Evolutionary conservation across 2,888 invertebrate genomes (phyloP).

Genomic region (Quadroppia sp.): DNA sequence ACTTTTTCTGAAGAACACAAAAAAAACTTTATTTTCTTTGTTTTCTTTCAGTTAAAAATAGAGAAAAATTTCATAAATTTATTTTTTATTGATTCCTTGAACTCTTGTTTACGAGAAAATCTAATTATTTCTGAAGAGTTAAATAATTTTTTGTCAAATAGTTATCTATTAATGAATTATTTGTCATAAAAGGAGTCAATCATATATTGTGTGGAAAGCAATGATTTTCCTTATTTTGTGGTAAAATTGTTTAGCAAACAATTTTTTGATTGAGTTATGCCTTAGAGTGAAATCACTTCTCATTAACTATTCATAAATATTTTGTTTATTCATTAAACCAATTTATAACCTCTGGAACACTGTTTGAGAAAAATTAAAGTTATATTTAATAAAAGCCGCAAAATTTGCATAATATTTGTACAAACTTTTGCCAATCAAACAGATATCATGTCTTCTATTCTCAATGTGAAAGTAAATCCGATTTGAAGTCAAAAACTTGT

Average conservation of each 20-base stretch:
- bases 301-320: conserved; percentile 28
- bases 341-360: not conserved
- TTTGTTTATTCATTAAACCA: conserved; percentile 20
- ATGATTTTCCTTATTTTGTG: conserved; percentile 25
- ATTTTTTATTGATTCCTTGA: not conserved
- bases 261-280: conserved; percentile 18
- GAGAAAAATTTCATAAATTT: not conserved
- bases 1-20: not conserved
- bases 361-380: not conserved
- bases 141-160: not conserved
- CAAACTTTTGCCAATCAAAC: not conserved
- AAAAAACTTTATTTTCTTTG: not conserved
- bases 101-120: not conserved
- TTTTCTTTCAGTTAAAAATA: not conserved
- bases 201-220: not conserved
- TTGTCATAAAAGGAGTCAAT: not conserved
- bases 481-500: not conserved
- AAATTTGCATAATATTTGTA: not conserved
- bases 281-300: not conserved
- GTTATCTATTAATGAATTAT: not conserved
- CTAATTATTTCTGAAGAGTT: not conserved
- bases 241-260: not conserved
- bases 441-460: not conserved
- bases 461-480: not conserved
- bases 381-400: not conserved